Percentiles rank a stretch among this genome's conserved stretches.
These are phyloP conservation scores for Drosophila seguyi DNA, from an alignment of 1,140 invertebrate species.

Conservation along the genomic window DNA sequence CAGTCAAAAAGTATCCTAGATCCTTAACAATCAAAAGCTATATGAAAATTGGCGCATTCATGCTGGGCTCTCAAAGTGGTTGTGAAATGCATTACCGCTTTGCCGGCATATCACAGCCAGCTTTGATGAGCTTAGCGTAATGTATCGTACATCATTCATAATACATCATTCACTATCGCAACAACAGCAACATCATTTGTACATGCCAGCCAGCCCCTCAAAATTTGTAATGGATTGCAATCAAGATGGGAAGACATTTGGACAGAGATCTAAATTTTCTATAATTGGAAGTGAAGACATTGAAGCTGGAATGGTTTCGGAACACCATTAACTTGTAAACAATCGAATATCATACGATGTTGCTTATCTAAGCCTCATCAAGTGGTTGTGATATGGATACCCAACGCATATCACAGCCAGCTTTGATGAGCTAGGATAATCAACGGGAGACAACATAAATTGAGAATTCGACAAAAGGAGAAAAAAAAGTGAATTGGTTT, in stretches of 20 bases:
- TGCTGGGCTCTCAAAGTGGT: slow-evolving; percentile 89
- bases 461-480: slow-evolving; percentile 22
- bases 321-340: slow-evolving; percentile 3
- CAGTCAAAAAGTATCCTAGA: slow-evolving; percentile 35
- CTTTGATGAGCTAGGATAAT: slow-evolving; percentile 93
- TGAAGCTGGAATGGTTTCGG: slow-evolving; percentile 1
- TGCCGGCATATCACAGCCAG: slow-evolving; percentile 94
- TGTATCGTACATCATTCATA: slow-evolving; percentile 74
- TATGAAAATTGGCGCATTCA: slow-evolving; percentile 61
- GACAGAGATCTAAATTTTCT: slow-evolving; percentile 18
- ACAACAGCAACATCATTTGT: slow-evolving; percentile 13
- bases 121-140: slow-evolving; percentile 92
- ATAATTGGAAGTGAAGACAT: slow-evolving; percentile 18
- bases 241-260: background rate
- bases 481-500: slow-evolving; percentile 60
- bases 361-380: slow-evolving; percentile 87
- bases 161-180: slow-evolving; percentile 18
- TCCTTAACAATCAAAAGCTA: slow-evolving; percentile 33
- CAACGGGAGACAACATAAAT: slow-evolving; percentile 80
- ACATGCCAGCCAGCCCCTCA: slow-evolving; percentile 5
- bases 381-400: slow-evolving; percentile 92
- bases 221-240: slow-evolving; percentile 15
- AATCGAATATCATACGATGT: slow-evolving; percentile 63
- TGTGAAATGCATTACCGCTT: slow-evolving; percentile 89
- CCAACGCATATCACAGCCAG: slow-evolving; percentile 94